Evolutionary conservation across 2,888 invertebrate genomes (phyloP), one percentile per base, ranked within the genome.

Genomic region (Fabriciana adippe): DNA sequence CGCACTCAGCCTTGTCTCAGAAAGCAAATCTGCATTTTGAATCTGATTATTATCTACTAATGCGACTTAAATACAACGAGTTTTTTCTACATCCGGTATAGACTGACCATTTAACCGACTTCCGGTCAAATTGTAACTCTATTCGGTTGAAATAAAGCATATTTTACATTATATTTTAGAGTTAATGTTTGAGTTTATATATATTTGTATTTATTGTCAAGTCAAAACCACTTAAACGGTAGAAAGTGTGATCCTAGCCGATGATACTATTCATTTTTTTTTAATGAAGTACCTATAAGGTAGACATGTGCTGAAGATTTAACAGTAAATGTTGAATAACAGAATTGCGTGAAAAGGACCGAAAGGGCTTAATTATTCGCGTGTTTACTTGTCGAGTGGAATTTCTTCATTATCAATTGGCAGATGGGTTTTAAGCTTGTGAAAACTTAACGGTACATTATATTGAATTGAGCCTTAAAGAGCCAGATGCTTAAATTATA

Each of bases 31-130:
- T 86, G 83, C 85, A 86, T 85, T 86, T 81, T 78, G 81, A 79
- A 87, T 87, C 85, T 87, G 89, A 91, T 90, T 81, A 83, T 87
- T 89, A 92, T 92, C 90, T 84, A 68, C 62, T 85, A 87, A 86
- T 85, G 74, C 83, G 79, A 74, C 76, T 75, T 79, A 85, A 79
- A 85, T 83, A 79, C 78, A 77, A 75, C 79, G 80, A 78, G 78
- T 82, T 83, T 84, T 70, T 74, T 75, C 64, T 70, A 81, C 80
- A 84, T 84, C 85, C 84, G 84, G 81, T 80, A 75, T 65, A 51
- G 73, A 72, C 73, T 72, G 69, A 73, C 72, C 68, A 61, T n/a
- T 35, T 50, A 35, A 61, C 16, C 35, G 18, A 59, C 59, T 59
- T 59, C 54, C 26, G 15, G 66, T 54, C 31, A 11, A 72, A 64